Percentiles rank a stretch among this genome's conserved stretches.
These are phyloP conservation scores for Brachionus rotundiformis DNA, from an alignment of 1,140 invertebrate genomes.

Conservation along the genomic window DNA sequence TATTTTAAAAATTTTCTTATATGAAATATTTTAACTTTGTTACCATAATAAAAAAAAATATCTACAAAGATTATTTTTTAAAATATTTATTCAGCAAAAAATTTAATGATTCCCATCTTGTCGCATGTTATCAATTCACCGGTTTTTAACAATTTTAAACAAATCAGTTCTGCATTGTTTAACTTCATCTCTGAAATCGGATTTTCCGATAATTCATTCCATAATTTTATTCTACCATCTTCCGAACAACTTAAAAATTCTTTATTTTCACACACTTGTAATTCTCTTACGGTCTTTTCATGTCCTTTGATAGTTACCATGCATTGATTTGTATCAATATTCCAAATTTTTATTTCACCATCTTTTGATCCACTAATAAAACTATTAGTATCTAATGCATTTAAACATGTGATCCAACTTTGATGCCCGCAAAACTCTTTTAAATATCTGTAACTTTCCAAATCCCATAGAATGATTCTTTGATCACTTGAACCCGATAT, in stretches of 20 bases:
- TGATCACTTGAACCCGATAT: conserved; percentile 18
- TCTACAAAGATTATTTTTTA: no score
- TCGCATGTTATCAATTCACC: neutral
- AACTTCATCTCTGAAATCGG: neutral
- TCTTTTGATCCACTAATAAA: conserved; percentile 63
- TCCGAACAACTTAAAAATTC: conserved; percentile 32
- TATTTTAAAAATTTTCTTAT: no score
- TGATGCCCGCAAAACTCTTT: neutral
- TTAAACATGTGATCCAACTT: neutral
- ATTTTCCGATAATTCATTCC: neutral
- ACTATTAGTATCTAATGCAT: conserved; percentile 54
- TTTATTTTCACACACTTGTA: conserved; percentile 20
- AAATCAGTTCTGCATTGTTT: neutral
- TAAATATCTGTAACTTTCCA: neutral
- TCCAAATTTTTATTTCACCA: conserved; percentile 60
- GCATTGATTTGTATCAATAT: conserved; percentile 52
- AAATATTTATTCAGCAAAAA: conserved; percentile 38
- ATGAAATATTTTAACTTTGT: no score
- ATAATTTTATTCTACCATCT: neutral
- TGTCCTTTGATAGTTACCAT: neutral
- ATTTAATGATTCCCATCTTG: neutral
- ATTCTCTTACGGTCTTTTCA: neutral
- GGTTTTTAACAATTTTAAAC: neutral
- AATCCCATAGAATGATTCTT: conserved; percentile 15
- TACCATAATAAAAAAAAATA: no score